These are phyloP conservation scores for Pseudococcus longispinus DNA, from an alignment of 2,888 invertebrate genomes.

Conservation along the genomic window DNA sequence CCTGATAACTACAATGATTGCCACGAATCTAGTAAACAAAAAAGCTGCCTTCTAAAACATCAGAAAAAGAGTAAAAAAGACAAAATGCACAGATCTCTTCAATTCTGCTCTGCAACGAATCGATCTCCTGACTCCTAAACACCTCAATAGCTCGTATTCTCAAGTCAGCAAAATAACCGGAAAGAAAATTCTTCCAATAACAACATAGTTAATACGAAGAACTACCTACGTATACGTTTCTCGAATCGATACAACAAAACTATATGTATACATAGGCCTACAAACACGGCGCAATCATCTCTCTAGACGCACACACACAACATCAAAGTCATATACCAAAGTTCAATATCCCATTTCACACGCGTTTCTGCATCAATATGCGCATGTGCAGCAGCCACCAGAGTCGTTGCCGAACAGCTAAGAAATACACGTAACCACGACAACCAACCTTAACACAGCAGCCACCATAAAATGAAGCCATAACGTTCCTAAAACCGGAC, in stretches of 20 bases:
- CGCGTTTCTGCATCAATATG: constrained; percentile 24
- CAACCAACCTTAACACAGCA: constrained; percentile 42
- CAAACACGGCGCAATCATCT: background rate
- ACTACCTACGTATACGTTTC: background rate
- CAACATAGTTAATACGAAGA: background rate
- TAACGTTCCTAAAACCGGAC: constrained; percentile 49
- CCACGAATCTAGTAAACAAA: too few relatives aligned
- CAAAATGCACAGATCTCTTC: too few relatives aligned
- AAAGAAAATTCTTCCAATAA: background rate
- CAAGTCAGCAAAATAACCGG: background rate
- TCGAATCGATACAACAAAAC: background rate
- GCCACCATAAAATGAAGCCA: constrained; percentile 44
- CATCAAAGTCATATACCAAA: constrained; percentile 12
- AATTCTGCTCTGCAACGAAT: background rate
- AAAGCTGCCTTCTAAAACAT: too few relatives aligned
- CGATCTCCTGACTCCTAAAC: background rate
- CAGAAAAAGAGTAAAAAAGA: too few relatives aligned
- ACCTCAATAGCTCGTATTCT: background rate
- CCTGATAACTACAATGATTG: too few relatives aligned
- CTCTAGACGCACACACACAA: background rate
- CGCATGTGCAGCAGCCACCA: constrained; percentile 11
- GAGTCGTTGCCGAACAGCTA: background rate
- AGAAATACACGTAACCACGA: constrained; percentile 40
- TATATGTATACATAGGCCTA: constrained; percentile 6
- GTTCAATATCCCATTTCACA: constrained; percentile 45